Conservation (phyloP, 2,797 vertebrate species). For the Argya squamiceps region DNA sequence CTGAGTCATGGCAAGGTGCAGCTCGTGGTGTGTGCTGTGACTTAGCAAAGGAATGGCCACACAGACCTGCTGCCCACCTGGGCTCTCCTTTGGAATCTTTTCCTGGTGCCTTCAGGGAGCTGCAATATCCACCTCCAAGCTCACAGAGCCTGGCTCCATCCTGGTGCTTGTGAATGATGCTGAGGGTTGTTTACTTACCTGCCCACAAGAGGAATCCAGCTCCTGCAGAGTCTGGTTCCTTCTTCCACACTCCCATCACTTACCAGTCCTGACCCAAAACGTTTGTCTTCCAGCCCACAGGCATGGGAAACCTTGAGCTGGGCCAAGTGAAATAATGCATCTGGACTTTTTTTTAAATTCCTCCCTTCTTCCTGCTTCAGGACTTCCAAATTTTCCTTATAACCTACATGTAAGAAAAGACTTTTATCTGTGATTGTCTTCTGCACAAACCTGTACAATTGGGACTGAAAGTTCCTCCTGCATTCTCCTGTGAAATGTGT, state of each 20-base stretch:
- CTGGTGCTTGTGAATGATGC: neutral
- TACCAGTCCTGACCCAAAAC: neutral
- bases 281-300: neutral
- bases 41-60: neutral
- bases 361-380: neutral
- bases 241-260: neutral
- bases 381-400: neutral
- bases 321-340: neutral
- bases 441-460: neutral
- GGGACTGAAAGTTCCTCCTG: neutral
- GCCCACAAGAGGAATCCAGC: neutral
- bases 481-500: neutral
- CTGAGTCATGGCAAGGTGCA: neutral
- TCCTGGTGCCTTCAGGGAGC: constrained; percentile 1
- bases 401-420: neutral
- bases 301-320: neutral
- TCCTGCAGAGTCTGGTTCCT: neutral
- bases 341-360: neutral
- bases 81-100: neutral
- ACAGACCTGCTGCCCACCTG: neutral
- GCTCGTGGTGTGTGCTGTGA: neutral
- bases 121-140: neutral
- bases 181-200: neutral
- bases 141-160: neutral
- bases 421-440: neutral